Evolutionary conservation across 1,140 invertebrate species (phyloP).

Genomic region (Heliconius melpomene): DNA sequence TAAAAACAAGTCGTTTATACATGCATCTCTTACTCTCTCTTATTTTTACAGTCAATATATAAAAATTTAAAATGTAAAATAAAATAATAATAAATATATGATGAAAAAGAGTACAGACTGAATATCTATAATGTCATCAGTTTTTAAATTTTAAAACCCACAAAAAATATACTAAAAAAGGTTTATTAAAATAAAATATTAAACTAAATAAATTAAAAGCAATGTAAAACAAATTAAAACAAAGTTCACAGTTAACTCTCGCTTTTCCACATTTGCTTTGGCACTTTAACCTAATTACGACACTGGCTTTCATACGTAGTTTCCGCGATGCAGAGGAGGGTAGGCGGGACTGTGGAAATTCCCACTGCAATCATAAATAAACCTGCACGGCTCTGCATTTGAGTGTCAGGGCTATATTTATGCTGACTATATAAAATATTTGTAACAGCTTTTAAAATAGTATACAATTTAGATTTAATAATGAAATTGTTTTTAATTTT

Average conservation of each 20-base stretch:
- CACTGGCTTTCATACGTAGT: conserved; percentile 11
- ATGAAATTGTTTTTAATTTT: no score
- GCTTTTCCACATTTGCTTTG: background rate
- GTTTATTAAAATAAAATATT: no score
- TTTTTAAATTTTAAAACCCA: background rate
- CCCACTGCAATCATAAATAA: conserved; percentile 9
- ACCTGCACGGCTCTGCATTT: background rate
- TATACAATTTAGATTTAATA: no score
- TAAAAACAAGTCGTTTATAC: no score
- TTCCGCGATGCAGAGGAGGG: conserved; percentile 8
- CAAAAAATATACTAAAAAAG: background rate
- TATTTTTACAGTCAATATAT: no score
- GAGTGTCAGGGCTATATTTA: background rate
- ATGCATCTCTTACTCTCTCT: no score
- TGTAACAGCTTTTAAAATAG: no score
- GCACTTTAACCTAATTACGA: conserved; percentile 25
- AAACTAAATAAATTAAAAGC: background rate
- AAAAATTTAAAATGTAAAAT: no score
- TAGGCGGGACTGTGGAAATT: conserved; percentile 14
- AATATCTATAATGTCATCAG: background rate
- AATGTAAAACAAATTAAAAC: background rate
- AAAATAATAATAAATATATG: no score
- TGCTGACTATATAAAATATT: background rate
- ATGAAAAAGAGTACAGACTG: no score
- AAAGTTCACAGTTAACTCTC: background rate